phyloP scores from a whole-genome alignment of 2,797 vertebrate genomes.

The Danio jaintianensis region DNA sequence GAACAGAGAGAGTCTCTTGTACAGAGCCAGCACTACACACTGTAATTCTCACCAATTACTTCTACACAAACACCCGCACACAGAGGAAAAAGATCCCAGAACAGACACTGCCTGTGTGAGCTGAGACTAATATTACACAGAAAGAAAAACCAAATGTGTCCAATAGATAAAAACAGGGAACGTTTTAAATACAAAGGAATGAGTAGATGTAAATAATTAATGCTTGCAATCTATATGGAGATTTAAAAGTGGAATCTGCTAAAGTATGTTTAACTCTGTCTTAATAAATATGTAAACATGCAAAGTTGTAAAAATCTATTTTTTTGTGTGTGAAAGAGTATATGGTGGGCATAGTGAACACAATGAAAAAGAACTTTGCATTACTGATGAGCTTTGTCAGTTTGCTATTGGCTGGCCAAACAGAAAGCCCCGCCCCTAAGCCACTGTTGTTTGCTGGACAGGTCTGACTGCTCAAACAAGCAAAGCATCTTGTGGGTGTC shows the following conservation, averaged over 20 bases:
- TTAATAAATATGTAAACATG: background rate
- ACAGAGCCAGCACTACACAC: background rate
- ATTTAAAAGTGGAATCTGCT: background rate
- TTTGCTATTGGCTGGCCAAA: background rate
- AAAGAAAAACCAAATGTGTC: background rate
- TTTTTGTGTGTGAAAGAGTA: background rate
- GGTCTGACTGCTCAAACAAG: background rate
- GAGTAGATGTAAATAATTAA: background rate
- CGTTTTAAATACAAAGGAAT: background rate
- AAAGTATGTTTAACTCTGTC: background rate
- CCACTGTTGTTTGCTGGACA: background rate
- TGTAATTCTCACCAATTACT: slow-evolving; percentile 36
- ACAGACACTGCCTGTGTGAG: slow-evolving; percentile 11
- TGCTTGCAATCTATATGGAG: background rate
- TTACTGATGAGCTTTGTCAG: background rate
- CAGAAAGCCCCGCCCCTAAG: background rate
- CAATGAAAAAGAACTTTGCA: background rate
- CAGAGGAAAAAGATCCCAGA: background rate
- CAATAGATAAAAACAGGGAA: background rate
- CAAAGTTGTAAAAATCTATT: background rate
- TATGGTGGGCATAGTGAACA: background rate
- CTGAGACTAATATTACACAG: background rate
- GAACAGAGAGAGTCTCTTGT: slow-evolving; percentile 19
- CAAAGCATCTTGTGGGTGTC: background rate
- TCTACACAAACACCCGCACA: slow-evolving; percentile 15